Evolutionary conservation across 2,888 invertebrate genomes (phyloP).

Genomic region (Pristionchus mayeri): DNA sequence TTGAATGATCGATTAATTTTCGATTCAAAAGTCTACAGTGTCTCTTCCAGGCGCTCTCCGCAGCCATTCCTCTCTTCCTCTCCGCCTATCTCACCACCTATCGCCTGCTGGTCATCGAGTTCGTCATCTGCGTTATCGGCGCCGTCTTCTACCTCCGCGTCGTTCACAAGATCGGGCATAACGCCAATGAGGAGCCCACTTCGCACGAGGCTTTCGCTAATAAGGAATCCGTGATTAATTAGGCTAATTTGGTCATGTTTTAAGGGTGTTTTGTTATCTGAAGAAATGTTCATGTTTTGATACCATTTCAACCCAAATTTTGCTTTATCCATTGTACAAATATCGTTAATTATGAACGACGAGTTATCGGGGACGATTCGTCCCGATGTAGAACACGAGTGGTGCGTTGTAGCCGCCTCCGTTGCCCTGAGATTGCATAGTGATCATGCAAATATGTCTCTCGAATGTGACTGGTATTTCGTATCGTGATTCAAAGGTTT

Average conservation of each 20-base stretch:
- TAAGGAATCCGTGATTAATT: neutral
- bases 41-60: slow-evolving; percentile 31
- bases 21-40: too few species aligned
- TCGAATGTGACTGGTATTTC: too few species aligned
- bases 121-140: neutral
- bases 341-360: neutral
- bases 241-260: neutral
- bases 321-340: too few species aligned
- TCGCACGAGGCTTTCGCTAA: neutral
- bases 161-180: slow-evolving; percentile 15
- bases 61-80: slow-evolving; percentile 8
- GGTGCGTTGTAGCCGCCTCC: slow-evolving; percentile 2
- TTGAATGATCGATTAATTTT: too few species aligned
- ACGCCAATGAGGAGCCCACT: neutral
- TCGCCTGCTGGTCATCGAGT: neutral
- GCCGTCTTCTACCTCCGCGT: neutral
- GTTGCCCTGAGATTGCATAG: neutral
- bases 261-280: neutral
- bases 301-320: neutral
- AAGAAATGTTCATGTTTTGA: too few species aligned
- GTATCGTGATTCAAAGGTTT: neutral
- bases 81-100: slow-evolving; percentile 22
- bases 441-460: too few species aligned
- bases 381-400: slow-evolving; percentile 18
- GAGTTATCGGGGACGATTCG: neutral